phyloP scores from a whole-genome alignment of 2,113 vertebrate genomes.

The Raja brachyura region DNA sequence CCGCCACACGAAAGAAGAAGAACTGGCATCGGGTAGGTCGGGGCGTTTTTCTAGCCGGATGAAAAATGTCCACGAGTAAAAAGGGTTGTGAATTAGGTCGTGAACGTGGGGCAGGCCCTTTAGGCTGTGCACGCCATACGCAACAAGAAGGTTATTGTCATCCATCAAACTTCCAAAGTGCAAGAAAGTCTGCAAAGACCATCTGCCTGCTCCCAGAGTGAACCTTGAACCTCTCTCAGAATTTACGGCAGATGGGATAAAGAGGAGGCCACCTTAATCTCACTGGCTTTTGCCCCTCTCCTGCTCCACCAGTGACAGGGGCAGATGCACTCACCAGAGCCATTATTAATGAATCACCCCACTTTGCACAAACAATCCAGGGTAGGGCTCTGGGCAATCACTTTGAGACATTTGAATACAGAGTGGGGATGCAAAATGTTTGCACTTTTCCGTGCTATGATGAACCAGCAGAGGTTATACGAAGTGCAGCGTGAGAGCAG shows the following conservation, averaged over 20 bases:
- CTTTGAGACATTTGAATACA: background rate
- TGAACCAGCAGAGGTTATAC: too few species aligned
- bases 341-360: background rate
- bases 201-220: background rate
- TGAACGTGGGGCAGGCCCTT: too few species aligned
- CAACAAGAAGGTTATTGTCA: too few species aligned
- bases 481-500: too few species aligned
- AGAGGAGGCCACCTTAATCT: background rate
- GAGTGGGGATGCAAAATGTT: too few species aligned
- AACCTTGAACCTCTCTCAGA: background rate
- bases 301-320: background rate
- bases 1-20: too few species aligned
- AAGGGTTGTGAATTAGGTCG: too few species aligned
- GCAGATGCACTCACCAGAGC: background rate
- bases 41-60: too few species aligned
- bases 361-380: background rate
- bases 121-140: too few species aligned
- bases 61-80: too few species aligned
- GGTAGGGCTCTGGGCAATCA: background rate
- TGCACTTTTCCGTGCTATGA: too few species aligned
- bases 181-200: background rate
- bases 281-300: background rate
- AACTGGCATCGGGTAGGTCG: too few species aligned
- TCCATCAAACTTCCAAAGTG: background rate
- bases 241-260: background rate